Percentiles rank a stretch among this genome's conserved stretches.
Evolutionary conservation across 2,797 vertebrate species (phyloP).

Genomic region (Urosaurus nigricauda): DNA sequence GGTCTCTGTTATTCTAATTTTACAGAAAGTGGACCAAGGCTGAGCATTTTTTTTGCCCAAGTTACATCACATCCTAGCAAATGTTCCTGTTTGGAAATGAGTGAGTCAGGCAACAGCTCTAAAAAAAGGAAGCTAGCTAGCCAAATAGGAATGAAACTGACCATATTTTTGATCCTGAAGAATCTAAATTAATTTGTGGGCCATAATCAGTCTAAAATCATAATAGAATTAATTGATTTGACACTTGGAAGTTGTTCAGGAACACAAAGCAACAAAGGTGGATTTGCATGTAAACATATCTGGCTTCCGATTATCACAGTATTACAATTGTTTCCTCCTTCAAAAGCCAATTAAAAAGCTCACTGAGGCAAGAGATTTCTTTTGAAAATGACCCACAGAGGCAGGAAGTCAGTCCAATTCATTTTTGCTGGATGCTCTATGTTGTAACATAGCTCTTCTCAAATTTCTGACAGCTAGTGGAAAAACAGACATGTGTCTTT

Average conservation of each 20-base stretch:
- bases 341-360: constrained; percentile 7
- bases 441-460: not conserved
- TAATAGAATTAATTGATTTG: not conserved
- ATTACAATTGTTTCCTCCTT: not conserved
- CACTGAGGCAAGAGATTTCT: no score
- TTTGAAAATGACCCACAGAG: not conserved
- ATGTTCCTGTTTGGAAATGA: not conserved
- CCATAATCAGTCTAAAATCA: not conserved
- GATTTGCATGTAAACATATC: not conserved
- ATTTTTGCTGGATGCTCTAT: not conserved
- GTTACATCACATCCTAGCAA: constrained; percentile 1
- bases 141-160: not conserved
- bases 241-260: not conserved
- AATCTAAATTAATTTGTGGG: not conserved
- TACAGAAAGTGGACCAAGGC: not conserved
- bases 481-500: not conserved
- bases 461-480: not conserved
- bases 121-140: not conserved
- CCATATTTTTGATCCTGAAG: not conserved
- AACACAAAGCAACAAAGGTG: not conserved
- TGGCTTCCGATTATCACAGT: not conserved
- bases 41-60: not conserved
- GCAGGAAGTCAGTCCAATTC: not conserved
- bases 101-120: not conserved
- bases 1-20: not conserved